Evolutionary conservation across 2,113 vertebrate genomes (phyloP).

Genomic region (Empidonax traillii): DNA sequence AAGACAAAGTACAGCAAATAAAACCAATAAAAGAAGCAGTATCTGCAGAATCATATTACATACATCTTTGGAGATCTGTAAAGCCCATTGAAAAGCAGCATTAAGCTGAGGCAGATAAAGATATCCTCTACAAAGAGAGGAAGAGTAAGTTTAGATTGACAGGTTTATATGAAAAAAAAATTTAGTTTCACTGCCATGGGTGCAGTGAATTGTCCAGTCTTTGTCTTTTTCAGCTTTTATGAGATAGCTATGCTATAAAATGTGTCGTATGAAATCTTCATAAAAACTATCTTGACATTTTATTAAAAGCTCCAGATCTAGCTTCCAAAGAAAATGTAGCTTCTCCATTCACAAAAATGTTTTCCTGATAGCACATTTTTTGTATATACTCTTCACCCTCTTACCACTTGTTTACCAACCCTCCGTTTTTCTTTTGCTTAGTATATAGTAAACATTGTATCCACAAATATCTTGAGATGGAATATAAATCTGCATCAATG

Average conservation of each 20-base stretch:
- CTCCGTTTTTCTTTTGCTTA: background rate
- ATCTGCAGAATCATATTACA: background rate
- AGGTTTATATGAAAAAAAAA: constrained; percentile 27
- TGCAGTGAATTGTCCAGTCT: background rate
- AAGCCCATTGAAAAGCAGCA: background rate
- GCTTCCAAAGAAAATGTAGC: background rate
- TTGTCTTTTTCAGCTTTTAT: constrained; percentile 4
- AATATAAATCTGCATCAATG: background rate
- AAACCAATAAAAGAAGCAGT: constrained; percentile 42
- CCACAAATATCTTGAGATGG: background rate
- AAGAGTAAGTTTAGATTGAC: constrained; percentile 10
- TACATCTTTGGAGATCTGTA: constrained; percentile 30
- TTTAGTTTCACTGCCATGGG: constrained; percentile 4
- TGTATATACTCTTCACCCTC: background rate
- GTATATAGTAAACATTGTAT: background rate
- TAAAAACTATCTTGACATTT: background rate
- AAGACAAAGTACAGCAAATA: constrained; percentile 4
- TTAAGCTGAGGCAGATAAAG: background rate
- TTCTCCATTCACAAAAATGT: background rate
- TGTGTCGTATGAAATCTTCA: constrained; percentile 42
- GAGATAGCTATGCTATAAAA: constrained; percentile 11
- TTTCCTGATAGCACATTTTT: background rate
- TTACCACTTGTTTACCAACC: background rate
- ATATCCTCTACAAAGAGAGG: background rate
- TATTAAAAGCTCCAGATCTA: constrained; percentile 4